Base-by-base conservation (phyloP, 2,888 invertebrate species). In the Balanococcus diminutus region DNA sequence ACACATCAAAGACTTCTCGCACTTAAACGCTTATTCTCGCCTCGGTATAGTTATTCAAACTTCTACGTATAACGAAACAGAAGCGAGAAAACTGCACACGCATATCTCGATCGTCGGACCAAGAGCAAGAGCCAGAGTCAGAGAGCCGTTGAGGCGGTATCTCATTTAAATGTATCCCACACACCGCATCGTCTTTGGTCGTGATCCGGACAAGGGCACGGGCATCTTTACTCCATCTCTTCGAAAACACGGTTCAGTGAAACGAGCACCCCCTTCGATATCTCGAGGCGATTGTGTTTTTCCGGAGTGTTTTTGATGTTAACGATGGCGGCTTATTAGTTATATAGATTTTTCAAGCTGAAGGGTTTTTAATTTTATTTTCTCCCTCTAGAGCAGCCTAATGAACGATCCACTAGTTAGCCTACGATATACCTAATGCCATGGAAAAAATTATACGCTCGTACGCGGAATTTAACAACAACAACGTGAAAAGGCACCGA, bases 291-390 rank as follows among this genome's bases (percentile, higher is more conserved):
- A 79, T 79, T 36, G 75, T 79, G 36, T 36, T 79, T 79, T 79
- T 79, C 75, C 31, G 75, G 28, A 67, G 75, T 79, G 75, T 79
- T 79, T 79, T 36, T 79, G 75, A 79, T 79, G 75, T 36, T 79
- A 79, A 36, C 75, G 75, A 79, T 79, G 56, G 75, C 75, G 31
- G 75, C 75, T 79, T 79, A 79, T 79, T 79, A 79, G 75, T 79
- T 79, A 79, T 79, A 79, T 79, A 79, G 75, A 79, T 79, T 79
- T 32, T 79, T 36, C 75, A n/a, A 19, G 36, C 36, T 72, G 9
- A 67, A 36, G 32, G 75, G 19, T n/a, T 36, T 79, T 79, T 2
- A 32, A 36, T 32, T 79, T 79, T 79, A 1, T 32, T 16, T 28
- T 11, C 22, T 25, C 22, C 16, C 16, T 72, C 11, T 31, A 0